Conservation (phyloP, 2,113 vertebrate genomes). For the Nicator chloris region DNA sequence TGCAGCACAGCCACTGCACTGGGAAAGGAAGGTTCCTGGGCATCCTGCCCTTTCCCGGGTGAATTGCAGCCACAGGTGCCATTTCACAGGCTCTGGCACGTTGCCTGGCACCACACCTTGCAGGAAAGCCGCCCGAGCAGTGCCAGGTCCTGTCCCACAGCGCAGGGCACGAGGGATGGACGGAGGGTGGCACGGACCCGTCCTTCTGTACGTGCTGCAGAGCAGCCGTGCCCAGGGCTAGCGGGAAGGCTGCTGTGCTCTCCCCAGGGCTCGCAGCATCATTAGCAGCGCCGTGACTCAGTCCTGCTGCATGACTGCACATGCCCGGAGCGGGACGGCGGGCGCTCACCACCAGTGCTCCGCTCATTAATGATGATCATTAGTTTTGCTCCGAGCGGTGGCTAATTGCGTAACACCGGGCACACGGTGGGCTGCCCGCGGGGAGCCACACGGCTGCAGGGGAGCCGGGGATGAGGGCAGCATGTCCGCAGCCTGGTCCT, state of each 20-base stretch:
- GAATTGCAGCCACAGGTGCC: not conserved
- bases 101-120: not conserved
- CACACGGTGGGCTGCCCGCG: not conserved
- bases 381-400: not conserved
- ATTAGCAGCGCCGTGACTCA: not conserved
- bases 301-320: constrained; percentile 15
- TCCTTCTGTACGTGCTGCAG: not conserved
- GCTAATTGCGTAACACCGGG: not conserved
- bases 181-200: fast-evolving
- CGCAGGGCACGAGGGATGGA: fast-evolving
- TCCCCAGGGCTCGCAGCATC: not conserved
- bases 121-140: not conserved
- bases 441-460: not conserved
- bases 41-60: not conserved
- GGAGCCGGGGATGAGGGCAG: not conserved
- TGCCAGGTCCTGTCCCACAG: not conserved
- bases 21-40: not conserved
- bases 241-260: not conserved
- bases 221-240: not conserved
- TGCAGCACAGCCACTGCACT: not conserved
- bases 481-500: not conserved
- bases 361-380: not conserved
- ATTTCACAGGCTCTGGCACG: not conserved
- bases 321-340: not conserved
- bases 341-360: not conserved